These are phyloP conservation scores for Ascidia mentula DNA, from an alignment of 23 tunicate species.

Conservation along the genomic window DNA sequence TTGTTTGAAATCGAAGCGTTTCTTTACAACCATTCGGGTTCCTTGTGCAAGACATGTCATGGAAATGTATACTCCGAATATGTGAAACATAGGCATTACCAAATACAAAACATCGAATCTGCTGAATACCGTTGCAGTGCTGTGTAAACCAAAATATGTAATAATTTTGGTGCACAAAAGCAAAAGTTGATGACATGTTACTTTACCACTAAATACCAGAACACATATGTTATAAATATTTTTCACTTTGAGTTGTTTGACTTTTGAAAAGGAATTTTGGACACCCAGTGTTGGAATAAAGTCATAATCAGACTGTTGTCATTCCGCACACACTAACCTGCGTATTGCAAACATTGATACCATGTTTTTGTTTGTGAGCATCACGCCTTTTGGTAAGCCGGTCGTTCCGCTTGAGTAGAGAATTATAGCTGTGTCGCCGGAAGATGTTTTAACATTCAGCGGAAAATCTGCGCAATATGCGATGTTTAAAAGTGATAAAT, in stretches of 20 bases:
- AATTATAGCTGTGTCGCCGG: conserved; percentile 71
- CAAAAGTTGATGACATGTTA: too few relatives aligned
- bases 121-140: background rate
- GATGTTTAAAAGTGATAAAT: too few relatives aligned
- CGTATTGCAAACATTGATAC: conserved; percentile 13
- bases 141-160: too few relatives aligned
- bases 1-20: conserved; percentile 28
- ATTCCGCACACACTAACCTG: background rate
- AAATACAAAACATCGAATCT: background rate
- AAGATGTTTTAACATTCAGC: background rate
- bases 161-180: too few relatives aligned
- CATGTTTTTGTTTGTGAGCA: conserved; percentile 78
- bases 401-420: conserved; percentile 98
- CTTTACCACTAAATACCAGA: too few relatives aligned
- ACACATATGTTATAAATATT: too few relatives aligned
- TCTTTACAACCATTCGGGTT: conserved; percentile 9
- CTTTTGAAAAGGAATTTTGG: too few relatives aligned
- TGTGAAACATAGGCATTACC: conserved; percentile 57
- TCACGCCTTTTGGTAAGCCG: conserved; percentile 93
- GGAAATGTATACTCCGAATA: conserved; percentile 13
- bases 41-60: conserved; percentile 7
- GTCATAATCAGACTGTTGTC: too few relatives aligned
- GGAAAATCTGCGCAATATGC: background rate
- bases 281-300: too few relatives aligned
- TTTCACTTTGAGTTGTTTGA: too few relatives aligned